phyloP scores from a whole-genome alignment of 2,888 invertebrate genomes.

The Hymenopus coronatus region DNA sequence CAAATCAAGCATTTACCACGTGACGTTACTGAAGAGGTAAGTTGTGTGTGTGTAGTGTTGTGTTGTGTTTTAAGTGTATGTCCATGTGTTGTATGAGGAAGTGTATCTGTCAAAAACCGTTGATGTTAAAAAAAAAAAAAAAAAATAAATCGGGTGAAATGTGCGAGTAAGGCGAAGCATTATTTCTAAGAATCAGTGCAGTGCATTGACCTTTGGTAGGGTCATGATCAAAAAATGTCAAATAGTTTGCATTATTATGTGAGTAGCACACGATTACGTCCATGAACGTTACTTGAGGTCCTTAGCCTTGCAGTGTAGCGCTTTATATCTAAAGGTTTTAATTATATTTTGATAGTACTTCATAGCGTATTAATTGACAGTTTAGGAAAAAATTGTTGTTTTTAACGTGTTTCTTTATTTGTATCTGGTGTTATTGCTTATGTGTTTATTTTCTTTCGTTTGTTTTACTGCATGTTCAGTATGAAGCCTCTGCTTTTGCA shows the following conservation, averaged over 20 bases:
- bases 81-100: background rate
- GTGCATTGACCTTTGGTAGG: background rate
- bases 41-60: slow-evolving; percentile 23
- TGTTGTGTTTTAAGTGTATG: background rate
- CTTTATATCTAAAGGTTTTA: too few relatives aligned
- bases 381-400: too few relatives aligned
- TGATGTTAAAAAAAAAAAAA: background rate
- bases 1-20: slow-evolving; percentile 47
- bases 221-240: too few relatives aligned
- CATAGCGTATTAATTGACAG: too few relatives aligned
- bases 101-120: too few relatives aligned
- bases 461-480: background rate
- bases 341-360: too few relatives aligned
- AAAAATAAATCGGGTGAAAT: background rate
- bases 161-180: background rate
- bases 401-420: too few relatives aligned
- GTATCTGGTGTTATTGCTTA: too few relatives aligned
- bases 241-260: too few relatives aligned
- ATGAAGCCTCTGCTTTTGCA: background rate
- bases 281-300: background rate
- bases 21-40: slow-evolving; percentile 47
- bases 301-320: too few relatives aligned
- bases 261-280: too few relatives aligned
- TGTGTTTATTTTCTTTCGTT: too few relatives aligned
- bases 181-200: background rate